Evolutionary conservation across 2,113 vertebrate genomes (phyloP).

Genomic region (Carassius carassius): DNA sequence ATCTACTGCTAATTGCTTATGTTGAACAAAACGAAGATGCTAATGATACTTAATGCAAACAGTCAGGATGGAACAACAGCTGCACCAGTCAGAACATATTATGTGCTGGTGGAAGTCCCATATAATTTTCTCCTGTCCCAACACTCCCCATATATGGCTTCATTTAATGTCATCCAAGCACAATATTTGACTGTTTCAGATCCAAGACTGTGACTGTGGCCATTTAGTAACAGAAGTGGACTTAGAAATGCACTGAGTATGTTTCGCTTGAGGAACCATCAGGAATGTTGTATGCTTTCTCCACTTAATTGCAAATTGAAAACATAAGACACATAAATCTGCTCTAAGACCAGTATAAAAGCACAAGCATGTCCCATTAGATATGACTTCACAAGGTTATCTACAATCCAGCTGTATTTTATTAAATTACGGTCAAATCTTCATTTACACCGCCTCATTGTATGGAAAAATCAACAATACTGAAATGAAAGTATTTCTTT

Average conservation of each 20-base stretch:
- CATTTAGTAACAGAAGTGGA: constrained; percentile 38
- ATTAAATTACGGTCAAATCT: background rate
- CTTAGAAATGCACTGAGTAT: constrained; percentile 5
- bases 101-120: constrained; percentile 28
- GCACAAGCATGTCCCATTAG: background rate
- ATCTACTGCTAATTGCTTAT: constrained; percentile 2
- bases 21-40: constrained; percentile 7
- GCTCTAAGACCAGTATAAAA: background rate
- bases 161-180: constrained; percentile 38
- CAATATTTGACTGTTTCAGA: constrained; percentile 38
- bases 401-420: background rate
- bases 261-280: background rate
- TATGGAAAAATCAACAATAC: background rate
- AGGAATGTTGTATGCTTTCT: background rate
- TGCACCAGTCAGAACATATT: constrained; percentile 20
- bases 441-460: background rate
- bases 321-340: background rate
- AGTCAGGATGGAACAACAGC: background rate
- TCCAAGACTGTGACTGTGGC: constrained; percentile 24
- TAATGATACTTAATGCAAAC: constrained; percentile 16
- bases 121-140: constrained; percentile 41
- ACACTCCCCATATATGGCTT: constrained; percentile 37
- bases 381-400: background rate
- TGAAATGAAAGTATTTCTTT: background rate
- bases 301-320: constrained; percentile 5